Evolutionary conservation across 2,888 invertebrate species (phyloP).

Genomic region (Mythimna ferrago): DNA sequence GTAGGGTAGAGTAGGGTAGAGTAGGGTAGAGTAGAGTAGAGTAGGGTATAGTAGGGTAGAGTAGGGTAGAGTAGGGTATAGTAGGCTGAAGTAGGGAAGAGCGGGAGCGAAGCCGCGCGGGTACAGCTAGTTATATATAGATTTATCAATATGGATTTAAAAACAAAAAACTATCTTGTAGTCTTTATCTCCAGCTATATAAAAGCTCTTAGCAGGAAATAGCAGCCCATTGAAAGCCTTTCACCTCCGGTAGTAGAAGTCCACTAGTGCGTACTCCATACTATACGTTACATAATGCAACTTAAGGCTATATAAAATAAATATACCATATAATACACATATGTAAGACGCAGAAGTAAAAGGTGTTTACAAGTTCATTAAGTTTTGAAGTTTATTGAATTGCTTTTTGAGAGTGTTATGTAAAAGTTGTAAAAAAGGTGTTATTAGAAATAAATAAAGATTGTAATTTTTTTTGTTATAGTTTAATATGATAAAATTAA

Average conservation of each 20-base stretch:
- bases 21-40: too few species aligned
- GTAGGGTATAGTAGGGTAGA: too few species aligned
- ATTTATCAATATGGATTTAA: too few species aligned
- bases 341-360: slow-evolving; percentile 39
- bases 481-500: too few species aligned
- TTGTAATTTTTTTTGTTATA: too few species aligned
- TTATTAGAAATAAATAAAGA: not conserved
- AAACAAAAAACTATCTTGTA: not conserved
- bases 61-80: too few species aligned
- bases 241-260: slow-evolving; percentile 45
- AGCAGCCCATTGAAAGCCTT: slow-evolving; percentile 39
- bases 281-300: slow-evolving; percentile 39
- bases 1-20: too few species aligned
- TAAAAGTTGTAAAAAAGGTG: not conserved
- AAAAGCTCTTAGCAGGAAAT: slow-evolving; percentile 38
- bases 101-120: too few species aligned
- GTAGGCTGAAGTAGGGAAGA: too few species aligned
- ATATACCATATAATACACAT: not conserved
- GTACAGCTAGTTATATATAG: too few species aligned
- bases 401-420: slow-evolving; percentile 1
- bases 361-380: slow-evolving; percentile 27
- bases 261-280: slow-evolving; percentile 22
- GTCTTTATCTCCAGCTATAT: not conserved
- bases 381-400: slow-evolving; percentile 5
- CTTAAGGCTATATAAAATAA: slow-evolving; percentile 16